phyloP scores from a whole-genome alignment of 2,797 vertebrate genomes.

The Enteromius unitaeniatus region DNA sequence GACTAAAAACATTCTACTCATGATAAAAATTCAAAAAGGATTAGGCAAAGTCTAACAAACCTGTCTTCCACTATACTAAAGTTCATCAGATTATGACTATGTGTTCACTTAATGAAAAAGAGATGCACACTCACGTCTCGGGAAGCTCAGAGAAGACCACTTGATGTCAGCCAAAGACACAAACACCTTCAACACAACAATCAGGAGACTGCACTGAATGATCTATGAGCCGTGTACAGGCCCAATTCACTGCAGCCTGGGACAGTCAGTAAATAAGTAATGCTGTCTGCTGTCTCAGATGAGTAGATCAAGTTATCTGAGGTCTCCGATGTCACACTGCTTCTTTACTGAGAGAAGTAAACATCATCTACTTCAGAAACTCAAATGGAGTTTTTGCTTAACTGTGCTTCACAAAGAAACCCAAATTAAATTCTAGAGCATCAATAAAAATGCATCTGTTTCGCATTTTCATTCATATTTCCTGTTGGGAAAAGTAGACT shows the following conservation, averaged over 20 bases:
- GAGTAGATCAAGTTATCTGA: conserved; percentile 68
- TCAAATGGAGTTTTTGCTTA: not conserved
- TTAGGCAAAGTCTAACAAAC: not conserved
- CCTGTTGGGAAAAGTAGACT: too few relatives aligned
- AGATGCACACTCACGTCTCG: conserved; percentile 12
- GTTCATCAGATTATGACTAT: not conserved
- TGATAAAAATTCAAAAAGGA: not conserved
- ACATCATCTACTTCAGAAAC: not conserved
- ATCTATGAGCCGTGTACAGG: not conserved
- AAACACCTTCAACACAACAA: not conserved
- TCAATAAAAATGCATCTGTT: not conserved
- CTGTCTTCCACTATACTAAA: not conserved
- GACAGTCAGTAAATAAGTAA: conserved; percentile 75
- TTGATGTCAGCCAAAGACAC: not conserved
- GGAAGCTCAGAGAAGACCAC: conserved; percentile 3
- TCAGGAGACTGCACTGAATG: not conserved
- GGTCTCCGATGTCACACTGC: conserved; percentile 65
- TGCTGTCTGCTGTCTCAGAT: conserved; percentile 66
- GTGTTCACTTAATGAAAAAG: not conserved
- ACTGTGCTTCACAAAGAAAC: not conserved
- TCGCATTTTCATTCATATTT: not conserved
- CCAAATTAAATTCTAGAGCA: not conserved
- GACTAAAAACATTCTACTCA: not conserved
- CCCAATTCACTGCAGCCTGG: conserved; percentile 45
- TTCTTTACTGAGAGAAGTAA: conserved; percentile 10